These are phyloP conservation scores for Drosophila parabipectinata DNA, from an alignment of 1,140 invertebrate genomes.

Conservation along the genomic window DNA sequence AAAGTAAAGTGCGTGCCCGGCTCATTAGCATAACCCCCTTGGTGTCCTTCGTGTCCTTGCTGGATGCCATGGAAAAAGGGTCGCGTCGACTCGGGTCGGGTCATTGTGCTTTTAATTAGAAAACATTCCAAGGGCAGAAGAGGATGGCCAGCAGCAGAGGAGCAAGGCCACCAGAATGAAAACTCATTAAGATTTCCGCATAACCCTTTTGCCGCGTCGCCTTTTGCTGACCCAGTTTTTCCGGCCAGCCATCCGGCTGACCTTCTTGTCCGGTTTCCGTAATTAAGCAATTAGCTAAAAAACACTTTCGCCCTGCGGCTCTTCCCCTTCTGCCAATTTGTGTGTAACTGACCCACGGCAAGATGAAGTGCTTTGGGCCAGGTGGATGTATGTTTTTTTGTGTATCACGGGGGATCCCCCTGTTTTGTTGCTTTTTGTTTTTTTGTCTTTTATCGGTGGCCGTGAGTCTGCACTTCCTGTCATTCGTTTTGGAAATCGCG, in stretches of 20 bases:
- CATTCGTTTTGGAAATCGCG: conserved; percentile 56
- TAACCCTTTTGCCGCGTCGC: conserved; percentile 46
- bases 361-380: conserved; percentile 47
- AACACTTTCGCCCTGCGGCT: conserved; percentile 65
- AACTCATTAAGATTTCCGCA: conserved; percentile 73
- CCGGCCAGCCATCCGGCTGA: conserved; percentile 21
- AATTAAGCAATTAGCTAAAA: conserved; percentile 76
- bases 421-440: neutral
- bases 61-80: conserved; percentile 42
- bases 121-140: conserved; percentile 33
- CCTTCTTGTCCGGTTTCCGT: conserved; percentile 42
- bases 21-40: conserved; percentile 49
- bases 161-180: conserved; percentile 35
- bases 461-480: conserved; percentile 60
- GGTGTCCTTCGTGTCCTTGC: neutral
- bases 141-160: neutral
- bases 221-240: conserved; percentile 68
- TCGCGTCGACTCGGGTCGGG: conserved; percentile 37
- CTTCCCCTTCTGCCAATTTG: neutral
- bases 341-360: conserved; percentile 68
- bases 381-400: conserved; percentile 27
- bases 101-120: conserved; percentile 81
- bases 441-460: conserved; percentile 14
- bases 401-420: neutral
- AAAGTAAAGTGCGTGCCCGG: conserved; percentile 50